phyloP scores from a whole-genome alignment of 2,888 invertebrate genomes.

The Ichneumoninae sp. region DNA sequence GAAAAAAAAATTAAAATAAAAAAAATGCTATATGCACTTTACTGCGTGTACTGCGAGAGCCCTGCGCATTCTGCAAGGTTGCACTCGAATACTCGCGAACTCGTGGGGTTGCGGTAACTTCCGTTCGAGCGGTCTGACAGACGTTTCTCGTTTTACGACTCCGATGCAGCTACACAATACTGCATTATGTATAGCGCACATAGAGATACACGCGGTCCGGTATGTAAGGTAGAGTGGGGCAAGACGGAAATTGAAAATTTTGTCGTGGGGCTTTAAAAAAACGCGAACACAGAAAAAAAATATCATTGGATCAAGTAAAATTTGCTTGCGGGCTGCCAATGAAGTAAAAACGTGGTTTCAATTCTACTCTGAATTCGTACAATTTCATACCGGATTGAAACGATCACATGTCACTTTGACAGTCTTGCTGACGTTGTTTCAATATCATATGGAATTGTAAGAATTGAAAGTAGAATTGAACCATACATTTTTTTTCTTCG shows the following conservation, averaged over 20 bases:
- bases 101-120: conserved; percentile 60
- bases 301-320: too few species aligned
- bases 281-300: too few species aligned
- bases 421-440: too few species aligned
- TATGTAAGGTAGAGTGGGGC: background rate
- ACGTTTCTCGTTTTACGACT: conserved; percentile 62
- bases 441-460: too few species aligned
- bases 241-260: background rate
- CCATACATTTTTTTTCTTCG: too few species aligned
- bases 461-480: too few species aligned
- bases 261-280: background rate
- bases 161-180: conserved; percentile 2
- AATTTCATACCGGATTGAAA: too few species aligned
- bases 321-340: too few species aligned
- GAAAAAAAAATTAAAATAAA: background rate
- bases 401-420: too few species aligned
- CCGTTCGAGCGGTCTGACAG: conserved; percentile 60
- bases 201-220: background rate
- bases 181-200: conserved; percentile 33
- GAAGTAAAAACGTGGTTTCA: too few species aligned
- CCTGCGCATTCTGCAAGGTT: conserved; percentile 51
- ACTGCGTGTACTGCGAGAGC: conserved; percentile 16
- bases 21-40: conserved; percentile 12
- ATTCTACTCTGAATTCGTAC: too few species aligned
- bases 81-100: conserved; percentile 58